Base-by-base conservation (phyloP, 2,888 invertebrate species). In the Rhorus exstirpatorius region DNA sequence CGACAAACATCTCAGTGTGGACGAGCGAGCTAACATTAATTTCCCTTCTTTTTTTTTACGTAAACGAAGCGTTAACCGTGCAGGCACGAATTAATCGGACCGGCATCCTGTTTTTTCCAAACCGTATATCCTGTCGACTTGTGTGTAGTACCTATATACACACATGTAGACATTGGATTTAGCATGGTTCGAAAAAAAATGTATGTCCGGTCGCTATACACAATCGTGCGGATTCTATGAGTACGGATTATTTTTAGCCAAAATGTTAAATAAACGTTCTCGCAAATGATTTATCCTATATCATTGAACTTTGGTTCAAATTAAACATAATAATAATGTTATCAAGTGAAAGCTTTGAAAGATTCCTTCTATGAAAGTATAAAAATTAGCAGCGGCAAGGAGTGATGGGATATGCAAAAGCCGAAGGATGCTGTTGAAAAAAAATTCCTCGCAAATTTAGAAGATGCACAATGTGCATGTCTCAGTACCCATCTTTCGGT, bases 41-140 rank as follows among this genome's bases (percentile, higher is more conserved):
- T 31, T 31, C n/a, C n/a, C n/a, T n/a, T 4, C 6, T 31, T 10
- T 53, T 24, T 17, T 10, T 1, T 10, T 8, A 21, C 12, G 21
- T 53, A 53, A 53, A 55, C 14, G 24, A 21, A 21, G 41, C 8
- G 24, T 4, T 38, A 53, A 53, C 24, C 14, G 38, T 51, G n/a
- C 10, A 7, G 8, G 26, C 63, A 10, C 46, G 63, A 55, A 76
- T 67, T 46, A 58, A 46, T 67, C 58, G 55, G 58, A 58, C 21
- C 24, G 19, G 21, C 58, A 46, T 76, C 24, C 67, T 60, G 35
- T 76, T 67, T 35, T 60, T 26, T 4, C 7, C 3, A 3, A 31
- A 4, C 10, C 10, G 44, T 19, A 12, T 31, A 31, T 31, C 31
- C 31, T 31, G 31, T 31, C 31, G 31, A 6, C 31, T 6, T 31